Evolutionary conservation across 1,140 invertebrate genomes (phyloP), one percentile per base, ranked within the genome.

Genomic region (Ruditapes philippinarum): DNA sequence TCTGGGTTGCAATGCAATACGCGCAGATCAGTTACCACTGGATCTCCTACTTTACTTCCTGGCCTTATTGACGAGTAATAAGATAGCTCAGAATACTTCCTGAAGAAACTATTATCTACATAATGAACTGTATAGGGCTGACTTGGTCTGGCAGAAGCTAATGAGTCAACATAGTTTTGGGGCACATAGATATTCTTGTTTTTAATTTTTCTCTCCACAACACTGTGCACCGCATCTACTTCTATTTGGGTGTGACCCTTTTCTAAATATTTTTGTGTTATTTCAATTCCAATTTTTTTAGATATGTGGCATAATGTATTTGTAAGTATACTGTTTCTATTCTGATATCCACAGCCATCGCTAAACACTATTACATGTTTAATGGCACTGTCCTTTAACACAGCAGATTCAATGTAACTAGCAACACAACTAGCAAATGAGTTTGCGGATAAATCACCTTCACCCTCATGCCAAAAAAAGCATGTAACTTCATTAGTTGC

Each of bases 171-270:
- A 79, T 79, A 79, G 51, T 79, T 79, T 51, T 22, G 19, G 7
- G 74, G 74, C n/a, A 79, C 74, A 79, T 51, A 42, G n/a, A 79
- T 79, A 33, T 79, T 33, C 40, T 79, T 51, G 22, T 42, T 79
- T 51, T 33, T 51, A 5, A 79, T 79, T 19, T n/a, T 51, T 79
- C 74, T 79, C 25, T 79, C 74, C 2, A 79, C 33, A 28, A 33
- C 33, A 42, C 74, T 79, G 33, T 79, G 74, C 14, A 79, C 49
- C 14, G 22, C 33, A 54, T 79, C 74, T 28, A 79, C 74, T 33
- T 51, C 49, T 45, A 79, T 79, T 54, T 79, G 74, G 42, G 74
- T 80, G 31, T 79, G 74, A 19, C 74, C 74, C 49, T 79, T 79
- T 54, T 79, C 74, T 42, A 79, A 54, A 79, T 19, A 79, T 33